These are phyloP conservation scores for Listronotus oregonensis DNA, from an alignment of 1,140 invertebrate species.

Conservation along the genomic window DNA sequence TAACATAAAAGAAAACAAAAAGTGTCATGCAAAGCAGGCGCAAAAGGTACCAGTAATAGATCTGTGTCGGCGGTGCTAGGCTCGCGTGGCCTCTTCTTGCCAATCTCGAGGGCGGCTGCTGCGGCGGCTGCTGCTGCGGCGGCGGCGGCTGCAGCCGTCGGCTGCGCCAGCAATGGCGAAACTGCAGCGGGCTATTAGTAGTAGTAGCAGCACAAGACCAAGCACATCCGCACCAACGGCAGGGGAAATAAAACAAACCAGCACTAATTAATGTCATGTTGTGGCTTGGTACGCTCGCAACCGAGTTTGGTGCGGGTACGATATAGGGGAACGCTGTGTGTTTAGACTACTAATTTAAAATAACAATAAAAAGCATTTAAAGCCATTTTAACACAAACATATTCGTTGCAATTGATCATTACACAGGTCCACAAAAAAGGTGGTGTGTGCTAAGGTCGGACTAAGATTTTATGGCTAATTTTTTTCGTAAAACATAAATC, in stretches of 20 bases:
- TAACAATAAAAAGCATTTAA: no score
- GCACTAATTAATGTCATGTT: constrained; percentile 53
- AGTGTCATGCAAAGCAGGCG: constrained; percentile 67
- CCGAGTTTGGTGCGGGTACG: not conserved
- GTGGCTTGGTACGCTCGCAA: not conserved
- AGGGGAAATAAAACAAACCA: constrained; percentile 56
- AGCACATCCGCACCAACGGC: constrained; percentile 55
- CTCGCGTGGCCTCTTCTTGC: constrained; percentile 86
- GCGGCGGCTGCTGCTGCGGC: constrained; percentile 54
- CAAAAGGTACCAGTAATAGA: constrained; percentile 85
- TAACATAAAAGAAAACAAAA: constrained; percentile 23
- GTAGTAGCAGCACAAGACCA: constrained; percentile 58
- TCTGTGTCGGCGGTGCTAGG: constrained; percentile 73
- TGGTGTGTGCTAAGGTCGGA: no score
- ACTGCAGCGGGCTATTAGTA: constrained; percentile 61
- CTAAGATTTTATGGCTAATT: no score
- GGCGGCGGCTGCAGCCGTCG: constrained; percentile 45
- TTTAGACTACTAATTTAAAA: not conserved
- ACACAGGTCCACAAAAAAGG: no score
- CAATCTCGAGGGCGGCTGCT: constrained; percentile 70
- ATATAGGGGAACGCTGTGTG: not conserved
- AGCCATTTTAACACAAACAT: no score
- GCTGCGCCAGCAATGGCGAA: constrained; percentile 59
- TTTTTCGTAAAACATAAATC: no score
- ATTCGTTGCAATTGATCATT: no score